phyloP scores from a whole-genome alignment of 2,888 invertebrate species.

The Nephrotoma guestfalica region DNA sequence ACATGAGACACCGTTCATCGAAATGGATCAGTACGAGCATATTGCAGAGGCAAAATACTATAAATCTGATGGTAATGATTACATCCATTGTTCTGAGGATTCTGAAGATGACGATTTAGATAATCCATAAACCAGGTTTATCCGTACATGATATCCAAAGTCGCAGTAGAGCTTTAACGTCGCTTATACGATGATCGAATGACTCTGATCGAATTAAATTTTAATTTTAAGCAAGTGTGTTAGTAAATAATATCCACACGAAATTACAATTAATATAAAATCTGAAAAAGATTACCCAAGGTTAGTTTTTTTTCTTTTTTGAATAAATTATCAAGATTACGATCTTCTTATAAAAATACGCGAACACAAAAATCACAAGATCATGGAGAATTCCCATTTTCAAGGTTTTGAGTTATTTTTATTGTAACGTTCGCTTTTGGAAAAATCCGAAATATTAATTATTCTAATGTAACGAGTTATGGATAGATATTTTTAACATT shows the following conservation, averaged over 20 bases:
- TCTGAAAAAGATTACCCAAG: neutral
- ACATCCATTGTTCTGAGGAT: neutral
- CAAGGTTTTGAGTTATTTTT: neutral
- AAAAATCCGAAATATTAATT: too few relatives aligned
- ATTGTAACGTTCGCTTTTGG: too few relatives aligned
- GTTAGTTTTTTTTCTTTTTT: neutral
- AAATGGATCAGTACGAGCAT: neutral
- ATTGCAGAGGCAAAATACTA: neutral
- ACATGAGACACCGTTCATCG: neutral
- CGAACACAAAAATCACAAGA: neutral
- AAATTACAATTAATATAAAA: neutral
- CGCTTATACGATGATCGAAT: neutral
- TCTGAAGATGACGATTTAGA: neutral
- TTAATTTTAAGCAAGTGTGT: neutral
- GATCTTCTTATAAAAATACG: neutral
- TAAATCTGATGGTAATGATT: neutral
- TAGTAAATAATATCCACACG: neutral
- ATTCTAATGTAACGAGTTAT: too few relatives aligned
- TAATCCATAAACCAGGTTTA: neutral
- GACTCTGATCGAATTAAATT: neutral
- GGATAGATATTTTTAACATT: too few relatives aligned
- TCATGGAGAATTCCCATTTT: neutral
- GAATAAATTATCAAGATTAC: neutral
- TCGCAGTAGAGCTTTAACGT: neutral
- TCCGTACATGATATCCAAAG: too few relatives aligned